Evolutionary conservation across 2,113 vertebrate genomes (phyloP).

Genomic region (Tinamus guttatus): DNA sequence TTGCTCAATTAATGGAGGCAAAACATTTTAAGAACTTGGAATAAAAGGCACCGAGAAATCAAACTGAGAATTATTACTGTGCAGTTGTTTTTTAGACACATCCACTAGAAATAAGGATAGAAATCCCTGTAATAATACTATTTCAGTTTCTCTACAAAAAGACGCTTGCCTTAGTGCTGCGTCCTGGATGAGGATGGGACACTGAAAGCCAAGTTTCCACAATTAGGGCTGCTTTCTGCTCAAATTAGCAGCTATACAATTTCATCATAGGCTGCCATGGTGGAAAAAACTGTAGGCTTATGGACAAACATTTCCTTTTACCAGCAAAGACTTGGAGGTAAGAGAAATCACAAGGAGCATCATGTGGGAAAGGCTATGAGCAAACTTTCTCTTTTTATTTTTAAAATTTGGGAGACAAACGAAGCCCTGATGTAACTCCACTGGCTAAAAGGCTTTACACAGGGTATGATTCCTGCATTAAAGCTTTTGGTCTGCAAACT

Average conservation of each 20-base stretch:
- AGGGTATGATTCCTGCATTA: conserved; percentile 20
- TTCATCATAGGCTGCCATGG: conserved; percentile 68
- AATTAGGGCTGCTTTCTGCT: conserved; percentile 32
- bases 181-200: conserved; percentile 26
- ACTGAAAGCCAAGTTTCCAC: conserved; percentile 32
- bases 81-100: background rate
- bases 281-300: conserved; percentile 67
- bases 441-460: conserved; percentile 28
- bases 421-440: conserved; percentile 53
- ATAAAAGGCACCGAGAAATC: background rate
- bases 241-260: conserved; percentile 71
- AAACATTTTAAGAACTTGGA: background rate
- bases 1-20: background rate
- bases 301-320: conserved; percentile 68
- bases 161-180: conserved; percentile 36
- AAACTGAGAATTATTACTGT: background rate
- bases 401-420: conserved; percentile 60
- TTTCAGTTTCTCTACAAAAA: conserved; percentile 25
- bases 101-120: background rate
- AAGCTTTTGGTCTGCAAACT: conserved; percentile 30
- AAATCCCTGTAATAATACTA: conserved; percentile 21
- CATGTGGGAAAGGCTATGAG: conserved; percentile 67
- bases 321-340: conserved; percentile 65
- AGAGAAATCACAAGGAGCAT: conserved; percentile 71
- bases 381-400: conserved; percentile 72